Evolutionary conservation across 2,888 invertebrate genomes (phyloP), one percentile per base, ranked within the genome.

Genomic region (Timema podura): DNA sequence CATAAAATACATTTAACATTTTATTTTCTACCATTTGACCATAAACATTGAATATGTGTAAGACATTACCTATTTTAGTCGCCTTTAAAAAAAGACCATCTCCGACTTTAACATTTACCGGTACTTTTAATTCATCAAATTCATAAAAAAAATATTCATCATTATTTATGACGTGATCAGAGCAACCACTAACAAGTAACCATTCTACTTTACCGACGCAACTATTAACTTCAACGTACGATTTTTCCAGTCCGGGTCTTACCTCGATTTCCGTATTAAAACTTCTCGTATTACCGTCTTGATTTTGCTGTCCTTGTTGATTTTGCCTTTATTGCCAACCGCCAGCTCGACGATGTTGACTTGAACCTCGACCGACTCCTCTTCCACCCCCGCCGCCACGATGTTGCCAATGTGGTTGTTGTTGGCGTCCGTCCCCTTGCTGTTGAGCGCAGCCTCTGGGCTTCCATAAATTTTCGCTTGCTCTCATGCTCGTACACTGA

Each of bases 151-250:
- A 51, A 51, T 51, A 51, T 51, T 51, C 3, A 51, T 13, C n/a
- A n/a, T 51, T 51, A 51, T 51, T 51, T n/a, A 51, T n/a, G n/a
- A 51, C 51, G n/a, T 51, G n/a, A 51, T 13, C 51, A 13, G 51
- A 51, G 51, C 51, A 51, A 51, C 51, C 51, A 51, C 1, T 51
- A 51, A 2, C 51, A 51, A 51, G 51, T n/a, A 51, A 13, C n/a
- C 51, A 1, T 51, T 51, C 51, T 51, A 2, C 5, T 51, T 51
- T 51, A 2, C 51, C 5, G 11, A 51, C 51, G n/a, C 2, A 5
- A 51, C 51, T 51, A 5, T 51, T 13, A 13, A 3, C 30, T 30
- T 30, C 30, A 30, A 2, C 51, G n/a, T 13, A n/a, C 51, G 3
- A 51, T n/a, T 51, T n/a, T 13, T 51, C 51, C n/a, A 51, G 3